Base-by-base conservation (phyloP, 2,113 vertebrate species). In the Melospiza georgiana region DNA sequence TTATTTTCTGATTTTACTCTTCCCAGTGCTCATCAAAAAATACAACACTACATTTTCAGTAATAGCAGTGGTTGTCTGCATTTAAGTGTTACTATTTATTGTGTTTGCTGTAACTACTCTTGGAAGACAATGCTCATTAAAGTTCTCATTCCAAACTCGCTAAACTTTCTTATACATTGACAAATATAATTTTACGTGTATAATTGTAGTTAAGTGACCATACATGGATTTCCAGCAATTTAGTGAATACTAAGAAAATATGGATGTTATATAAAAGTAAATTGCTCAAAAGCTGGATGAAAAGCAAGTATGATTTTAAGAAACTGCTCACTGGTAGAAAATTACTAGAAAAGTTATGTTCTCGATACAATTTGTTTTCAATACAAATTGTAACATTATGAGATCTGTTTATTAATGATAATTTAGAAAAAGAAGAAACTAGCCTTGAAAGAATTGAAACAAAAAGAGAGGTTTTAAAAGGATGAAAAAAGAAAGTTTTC, bases 71-170 rank as follows among this genome's bases (percentile, higher is more conserved):
- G 52, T 84, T 91, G 2, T 61, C 24, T 84, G 7, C 3, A 1
- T 93, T 73, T 68, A 39, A 63, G 16, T 59, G 27, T 84, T 89
- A 33, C 13, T 74, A 19, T 89, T 93, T 79, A 65, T 80, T 58
- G 12, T 85, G 41, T 41, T 25, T 83, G 11, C 12, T 1, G 6
- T 68, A 63, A 31, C 44, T 74, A 11, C 5, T 20, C 23, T 15
- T 84, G 43, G 27, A 91, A 93, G 43, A 73, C 37, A 84, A 76
- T 58, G 15, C 57, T 76, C 6, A 43, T 59, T 58, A 24, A 84
- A 59, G 5, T 87, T 82, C 11, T 10, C 10, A 30, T 86, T 78
- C 41, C 71, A 58, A 80, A 86, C 19, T 59, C 1, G 2, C 9
- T 65, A 24, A 69, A 74, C 9, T 90, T 88, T 92, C 39, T 73